Evolutionary conservation across 2,797 vertebrate species (phyloP), one percentile per base, ranked within the genome.

Genomic region (Schizothorax lantsangensis): DNA sequence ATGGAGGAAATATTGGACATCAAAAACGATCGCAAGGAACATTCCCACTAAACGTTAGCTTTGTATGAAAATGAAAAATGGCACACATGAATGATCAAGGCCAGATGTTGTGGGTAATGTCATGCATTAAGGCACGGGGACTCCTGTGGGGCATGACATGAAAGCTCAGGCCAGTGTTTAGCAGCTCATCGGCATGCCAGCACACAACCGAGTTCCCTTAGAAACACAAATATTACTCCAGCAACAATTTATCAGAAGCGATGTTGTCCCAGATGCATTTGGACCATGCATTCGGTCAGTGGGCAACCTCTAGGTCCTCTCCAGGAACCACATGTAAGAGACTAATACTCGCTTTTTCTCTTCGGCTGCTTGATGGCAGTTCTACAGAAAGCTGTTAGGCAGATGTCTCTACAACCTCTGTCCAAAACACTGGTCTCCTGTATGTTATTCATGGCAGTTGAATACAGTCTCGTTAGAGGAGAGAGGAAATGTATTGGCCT

Each of bases 361-460:
- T 78, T 81, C 89, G 88, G 71, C 84, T 88, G 90, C 84, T 87
- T 84, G 88, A 85, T 90, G 90, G 74, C 92, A 94, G 93, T 91
- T 93, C 91, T 89, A 90, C 92, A 69, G 91, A 94, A 96, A 95
- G 93, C 94, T 96, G 95, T 92, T 90, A 88, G 92, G 91, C 95
- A 96, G 95, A 96, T 95, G 95, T 94, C 81, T 91, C 74, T 5
- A 86, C 81, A 91, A 95, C 92, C 85, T 88, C 79, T 89, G 89
- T 93, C 91, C 91, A 95, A 91, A 93, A 86, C 64, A 36, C 83
- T 88, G 75, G 78, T 88, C 84, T 79, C 92, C 87, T 94, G 92
- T 93, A 91, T 94, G 94, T 94, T 95, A 93, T 93, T 92, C 90
- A 93, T 92, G 93, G 93, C 89, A 90, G 88, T 87, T 89, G 90